Evolutionary conservation across 2,797 vertebrate genomes (phyloP).

Genomic region (Enteromius argenteus): DNA sequence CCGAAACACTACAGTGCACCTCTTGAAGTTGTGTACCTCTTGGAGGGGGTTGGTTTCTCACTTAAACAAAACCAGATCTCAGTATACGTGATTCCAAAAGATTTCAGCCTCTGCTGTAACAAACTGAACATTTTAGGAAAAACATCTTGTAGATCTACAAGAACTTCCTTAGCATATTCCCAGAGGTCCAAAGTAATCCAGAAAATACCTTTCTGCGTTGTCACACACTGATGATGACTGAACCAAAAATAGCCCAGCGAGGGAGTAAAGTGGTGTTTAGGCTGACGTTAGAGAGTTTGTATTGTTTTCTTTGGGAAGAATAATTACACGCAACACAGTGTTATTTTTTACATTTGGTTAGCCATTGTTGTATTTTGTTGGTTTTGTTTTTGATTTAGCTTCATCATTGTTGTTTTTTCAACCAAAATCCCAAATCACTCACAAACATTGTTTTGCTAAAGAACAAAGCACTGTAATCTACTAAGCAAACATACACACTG

Average conservation of each 20-base stretch:
- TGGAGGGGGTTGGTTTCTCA: conserved; percentile 1
- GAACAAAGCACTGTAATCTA: background rate
- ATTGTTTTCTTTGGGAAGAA: conserved; percentile 47
- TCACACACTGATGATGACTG: conserved; percentile 71
- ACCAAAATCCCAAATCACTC: background rate
- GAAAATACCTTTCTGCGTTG: conserved; percentile 77
- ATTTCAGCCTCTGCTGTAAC: background rate
- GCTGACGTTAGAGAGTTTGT: conserved; percentile 15
- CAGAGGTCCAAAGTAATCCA: conserved; percentile 71
- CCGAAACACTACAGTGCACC: background rate
- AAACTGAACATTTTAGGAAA: background rate
- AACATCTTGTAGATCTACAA: background rate
- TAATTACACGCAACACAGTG: conserved; percentile 33
- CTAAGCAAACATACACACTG: background rate
- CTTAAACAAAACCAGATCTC: conserved; percentile 40
- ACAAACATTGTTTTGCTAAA: background rate
- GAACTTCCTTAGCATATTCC: conserved; percentile 55
- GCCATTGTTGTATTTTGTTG: conserved; percentile 36
- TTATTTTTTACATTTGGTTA: conserved; percentile 33
- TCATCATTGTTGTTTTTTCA: conserved; percentile 11
- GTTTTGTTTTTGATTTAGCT: conserved; percentile 32
- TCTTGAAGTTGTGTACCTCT: conserved; percentile 32
- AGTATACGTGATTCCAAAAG: background rate
- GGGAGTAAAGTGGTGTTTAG: conserved; percentile 64
- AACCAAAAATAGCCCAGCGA: conserved; percentile 76